Conservation (phyloP, 1,140 invertebrate species). For the Parapsyche elsis region DNA sequence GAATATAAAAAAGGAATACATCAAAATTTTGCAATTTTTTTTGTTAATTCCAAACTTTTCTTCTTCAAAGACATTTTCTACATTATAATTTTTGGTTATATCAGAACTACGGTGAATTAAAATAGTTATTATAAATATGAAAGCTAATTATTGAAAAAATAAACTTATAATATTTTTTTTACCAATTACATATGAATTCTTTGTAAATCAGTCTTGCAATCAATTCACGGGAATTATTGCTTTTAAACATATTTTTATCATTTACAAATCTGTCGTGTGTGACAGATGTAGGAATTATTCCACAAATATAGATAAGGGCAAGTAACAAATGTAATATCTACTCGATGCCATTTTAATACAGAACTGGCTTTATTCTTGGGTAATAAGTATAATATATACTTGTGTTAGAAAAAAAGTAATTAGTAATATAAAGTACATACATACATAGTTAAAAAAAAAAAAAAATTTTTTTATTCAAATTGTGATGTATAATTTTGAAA, state of each 20-base stretch:
- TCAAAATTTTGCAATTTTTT: too few species aligned
- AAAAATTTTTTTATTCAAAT: background rate
- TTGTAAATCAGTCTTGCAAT: slow-evolving; percentile 54
- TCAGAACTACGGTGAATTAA: slow-evolving; percentile 21
- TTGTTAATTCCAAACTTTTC: too few species aligned
- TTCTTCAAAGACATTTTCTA: background rate
- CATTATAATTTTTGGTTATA: background rate
- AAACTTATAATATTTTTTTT: slow-evolving; percentile 35
- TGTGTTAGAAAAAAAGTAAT: background rate
- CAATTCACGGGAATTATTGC: slow-evolving; percentile 43
- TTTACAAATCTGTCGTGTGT: background rate
- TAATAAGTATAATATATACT: background rate
- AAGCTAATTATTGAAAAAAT: slow-evolving; percentile 32
- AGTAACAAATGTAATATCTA: slow-evolving; percentile 27
- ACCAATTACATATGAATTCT: slow-evolving; percentile 46
- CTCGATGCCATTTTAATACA: background rate
- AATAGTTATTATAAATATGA: slow-evolving; percentile 25
- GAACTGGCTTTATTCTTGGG: background rate
- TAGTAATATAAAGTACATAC: background rate
- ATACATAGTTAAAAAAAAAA: background rate
- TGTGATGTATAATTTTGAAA: too few species aligned
- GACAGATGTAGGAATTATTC: background rate
- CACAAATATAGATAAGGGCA: slow-evolving; percentile 28
- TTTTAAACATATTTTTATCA: slow-evolving; percentile 34
- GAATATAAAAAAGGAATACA: too few species aligned